Percentiles rank a stretch among this genome's conserved stretches.
Conservation (phyloP, 1,140 invertebrate genomes). For the Helicoverpa zea region DNA sequence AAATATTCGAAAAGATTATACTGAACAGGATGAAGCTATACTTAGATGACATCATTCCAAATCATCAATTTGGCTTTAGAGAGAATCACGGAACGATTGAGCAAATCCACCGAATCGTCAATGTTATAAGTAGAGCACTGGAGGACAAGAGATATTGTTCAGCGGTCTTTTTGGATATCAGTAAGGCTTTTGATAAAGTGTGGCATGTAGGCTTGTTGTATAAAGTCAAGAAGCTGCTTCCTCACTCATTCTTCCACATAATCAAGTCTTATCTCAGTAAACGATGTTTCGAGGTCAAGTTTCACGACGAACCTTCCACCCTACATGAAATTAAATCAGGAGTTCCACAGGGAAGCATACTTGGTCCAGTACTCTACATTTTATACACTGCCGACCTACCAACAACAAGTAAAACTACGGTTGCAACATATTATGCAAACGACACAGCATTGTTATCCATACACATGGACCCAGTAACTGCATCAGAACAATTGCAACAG, state of each 20-base stretch:
- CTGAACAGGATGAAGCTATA: neutral
- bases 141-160: constrained; percentile 6
- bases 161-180: constrained; percentile 6
- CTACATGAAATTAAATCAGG: neutral
- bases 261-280: neutral
- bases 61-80: neutral
- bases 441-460: no score
- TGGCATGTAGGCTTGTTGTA: neutral
- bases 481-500: no score
- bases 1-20: neutral
- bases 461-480: no score
- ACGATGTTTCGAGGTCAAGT: constrained; percentile 13
- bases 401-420: no score
- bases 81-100: neutral
- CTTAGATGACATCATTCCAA: neutral
- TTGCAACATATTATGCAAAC: no score
- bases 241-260: constrained; percentile 3
- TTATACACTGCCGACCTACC: no score
- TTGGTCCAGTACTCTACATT: no score
- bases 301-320: neutral
- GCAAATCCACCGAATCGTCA: neutral
- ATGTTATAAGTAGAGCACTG: neutral
- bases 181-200: constrained; percentile 7
- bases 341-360: no score
- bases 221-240: constrained; percentile 2